A percentile compares a stretch with the other conserved stretches of the same genome.
These are phyloP conservation scores for Rhadina sibilatrix DNA, from an alignment of 2,113 vertebrate genomes.

Conservation along the genomic window DNA sequence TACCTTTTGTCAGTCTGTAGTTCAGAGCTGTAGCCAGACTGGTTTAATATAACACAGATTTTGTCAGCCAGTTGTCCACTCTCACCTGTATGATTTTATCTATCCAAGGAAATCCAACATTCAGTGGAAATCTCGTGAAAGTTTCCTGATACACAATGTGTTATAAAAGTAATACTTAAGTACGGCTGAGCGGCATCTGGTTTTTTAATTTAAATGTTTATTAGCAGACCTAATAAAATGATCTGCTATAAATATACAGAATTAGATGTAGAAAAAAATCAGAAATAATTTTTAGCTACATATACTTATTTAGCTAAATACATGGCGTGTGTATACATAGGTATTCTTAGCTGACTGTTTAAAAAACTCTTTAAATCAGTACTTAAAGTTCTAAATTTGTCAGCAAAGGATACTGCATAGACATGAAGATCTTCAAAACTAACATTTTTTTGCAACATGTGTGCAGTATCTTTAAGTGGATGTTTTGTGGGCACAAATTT, in stretches of 20 bases:
- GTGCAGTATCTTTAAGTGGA: neutral
- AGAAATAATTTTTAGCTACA: accelerated
- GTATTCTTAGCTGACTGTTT: neutral
- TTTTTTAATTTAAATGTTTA: neutral
- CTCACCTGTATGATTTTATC: conserved; percentile 63
- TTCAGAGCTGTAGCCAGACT: neutral
- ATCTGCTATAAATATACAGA: neutral
- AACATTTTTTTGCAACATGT: neutral
- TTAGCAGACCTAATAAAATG: neutral
- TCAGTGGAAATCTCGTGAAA: conserved; percentile 14
- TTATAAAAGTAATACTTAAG: neutral
- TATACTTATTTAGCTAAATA: neutral
- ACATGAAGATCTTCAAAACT: neutral
- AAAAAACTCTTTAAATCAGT: neutral
- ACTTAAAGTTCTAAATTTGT: neutral
- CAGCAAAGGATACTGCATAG: neutral
- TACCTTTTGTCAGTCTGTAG: neutral
- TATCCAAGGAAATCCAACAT: conserved; percentile 59
- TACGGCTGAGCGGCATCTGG: neutral
- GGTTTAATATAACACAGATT: conserved; percentile 44
- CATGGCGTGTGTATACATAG: neutral
- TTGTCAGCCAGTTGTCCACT: conserved; percentile 54
- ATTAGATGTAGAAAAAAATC: neutral
- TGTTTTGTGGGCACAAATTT: neutral
- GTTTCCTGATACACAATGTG: neutral